Percentiles rank a stretch among this genome's conserved stretches.
phyloP scores from a whole-genome alignment of 2,797 vertebrate genomes.

The Orestias chungarensis region DNA sequence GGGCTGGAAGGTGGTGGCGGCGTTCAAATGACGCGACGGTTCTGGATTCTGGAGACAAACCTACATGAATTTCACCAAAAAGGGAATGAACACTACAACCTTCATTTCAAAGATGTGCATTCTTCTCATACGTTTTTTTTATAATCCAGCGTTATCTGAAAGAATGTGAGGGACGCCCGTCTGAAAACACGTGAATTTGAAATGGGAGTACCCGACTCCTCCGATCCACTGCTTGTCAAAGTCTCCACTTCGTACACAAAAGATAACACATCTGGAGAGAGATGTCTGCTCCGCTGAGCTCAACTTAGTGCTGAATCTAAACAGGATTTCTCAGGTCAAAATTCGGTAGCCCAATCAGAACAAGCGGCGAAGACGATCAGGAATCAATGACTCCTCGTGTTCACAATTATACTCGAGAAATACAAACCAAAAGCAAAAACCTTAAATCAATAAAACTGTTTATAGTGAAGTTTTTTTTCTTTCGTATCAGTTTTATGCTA shows the following conservation, averaged over 20 bases:
- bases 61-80: conserved; percentile 10
- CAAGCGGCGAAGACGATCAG: too few species aligned
- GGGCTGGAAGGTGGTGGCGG: not conserved
- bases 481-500: not conserved
- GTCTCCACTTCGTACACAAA: conserved; percentile 18
- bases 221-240: conserved; percentile 14
- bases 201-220: too few species aligned
- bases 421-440: not conserved
- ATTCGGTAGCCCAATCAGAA: too few species aligned
- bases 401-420: not conserved
- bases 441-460: not conserved
- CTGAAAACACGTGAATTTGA: conserved; percentile 27
- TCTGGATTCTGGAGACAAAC: conserved; percentile 19
- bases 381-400: too few species aligned
- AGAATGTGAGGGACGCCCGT: not conserved
- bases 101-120: not conserved
- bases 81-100: conserved; percentile 20
- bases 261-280: conserved; percentile 26
- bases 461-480: too few species aligned
- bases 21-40: not conserved
- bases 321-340: too few species aligned
- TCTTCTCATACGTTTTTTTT: conserved; percentile 13
- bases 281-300: conserved; percentile 16
- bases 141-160: conserved; percentile 17
- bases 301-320: conserved; percentile 26